Percentiles rank a stretch among this genome's conserved stretches.
Evolutionary conservation across 2,113 vertebrate genomes (phyloP).

Genomic region (Carassius carassius): DNA sequence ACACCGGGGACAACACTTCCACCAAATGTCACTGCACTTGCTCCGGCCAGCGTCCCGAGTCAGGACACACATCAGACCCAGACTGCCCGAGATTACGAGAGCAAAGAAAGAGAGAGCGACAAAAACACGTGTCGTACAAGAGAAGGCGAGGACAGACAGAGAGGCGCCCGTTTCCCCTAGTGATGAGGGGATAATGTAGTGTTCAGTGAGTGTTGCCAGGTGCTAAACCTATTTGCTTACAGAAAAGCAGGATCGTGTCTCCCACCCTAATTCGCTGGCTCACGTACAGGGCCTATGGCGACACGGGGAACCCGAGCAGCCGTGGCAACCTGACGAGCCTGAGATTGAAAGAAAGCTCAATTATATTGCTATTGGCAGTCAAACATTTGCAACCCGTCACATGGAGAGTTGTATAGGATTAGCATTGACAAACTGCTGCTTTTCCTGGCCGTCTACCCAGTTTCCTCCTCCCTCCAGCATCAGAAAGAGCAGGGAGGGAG

Average conservation of each 20-base stretch:
- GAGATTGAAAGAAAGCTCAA: conserved; percentile 52
- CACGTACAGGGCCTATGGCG: background rate
- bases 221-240: conserved; percentile 44
- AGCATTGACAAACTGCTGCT: conserved; percentile 51
- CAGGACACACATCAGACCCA: background rate
- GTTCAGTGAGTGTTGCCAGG: conserved; percentile 43
- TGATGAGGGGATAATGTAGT: conserved; percentile 39
- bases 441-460: conserved; percentile 34
- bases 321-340: conserved; percentile 17
- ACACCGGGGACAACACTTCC: conserved; percentile 47
- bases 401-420: conserved; percentile 51
- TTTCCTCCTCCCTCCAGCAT: conserved; percentile 39
- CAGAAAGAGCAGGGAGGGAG: conserved; percentile 4
- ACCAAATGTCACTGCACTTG: conserved; percentile 51
- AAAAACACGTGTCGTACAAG: background rate
- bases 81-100: background rate
- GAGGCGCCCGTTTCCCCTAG: background rate
- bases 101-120: background rate
- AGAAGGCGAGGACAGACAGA: background rate
- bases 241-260: conserved; percentile 37
- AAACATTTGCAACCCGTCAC: conserved; percentile 48
- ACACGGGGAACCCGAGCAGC: conserved; percentile 8
- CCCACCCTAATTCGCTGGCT: conserved; percentile 23
- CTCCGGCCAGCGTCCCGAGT: background rate
- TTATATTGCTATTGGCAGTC: conserved; percentile 56